phyloP scores from a whole-genome alignment of 2,888 invertebrate genomes.

The Tenthredo notha region DNA sequence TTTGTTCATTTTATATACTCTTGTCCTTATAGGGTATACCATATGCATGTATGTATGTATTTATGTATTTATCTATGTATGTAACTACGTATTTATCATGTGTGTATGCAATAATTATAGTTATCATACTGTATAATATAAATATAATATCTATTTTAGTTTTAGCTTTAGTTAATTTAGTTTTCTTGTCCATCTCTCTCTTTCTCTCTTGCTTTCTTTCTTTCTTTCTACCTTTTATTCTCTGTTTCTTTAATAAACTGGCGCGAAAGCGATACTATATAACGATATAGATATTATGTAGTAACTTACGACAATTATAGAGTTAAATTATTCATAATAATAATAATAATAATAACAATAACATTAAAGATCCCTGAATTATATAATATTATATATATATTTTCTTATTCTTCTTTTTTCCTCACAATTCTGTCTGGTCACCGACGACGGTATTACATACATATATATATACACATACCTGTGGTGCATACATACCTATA shows the following conservation, averaged over 20 bases:
- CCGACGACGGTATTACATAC: neutral
- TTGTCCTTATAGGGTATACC: neutral
- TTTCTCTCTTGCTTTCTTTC: slow-evolving; percentile 48
- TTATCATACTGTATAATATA: neutral
- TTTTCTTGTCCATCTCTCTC: neutral
- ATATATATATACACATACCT: neutral
- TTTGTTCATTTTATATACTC: neutral
- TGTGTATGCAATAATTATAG: neutral
- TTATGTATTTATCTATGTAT: neutral
- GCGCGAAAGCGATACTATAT: neutral
- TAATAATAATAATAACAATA: slow-evolving; percentile 31
- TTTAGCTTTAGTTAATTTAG: neutral
- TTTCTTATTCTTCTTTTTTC: neutral
- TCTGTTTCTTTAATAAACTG: slow-evolving; percentile 1
- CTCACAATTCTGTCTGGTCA: neutral
- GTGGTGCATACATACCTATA: slow-evolving; percentile 1
- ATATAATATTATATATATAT: neutral
- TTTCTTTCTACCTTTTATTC: neutral
- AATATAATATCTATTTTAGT: slow-evolving; percentile 8
- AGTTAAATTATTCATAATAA: slow-evolving; percentile 1
- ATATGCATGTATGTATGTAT: neutral
- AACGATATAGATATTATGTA: slow-evolving; percentile 34
- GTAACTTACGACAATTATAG: slow-evolving; percentile 65
- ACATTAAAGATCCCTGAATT: slow-evolving; percentile 77
- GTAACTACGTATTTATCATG: neutral